Evolutionary conservation across 35 echinoderm and acorn worm species (phyloP).

Genomic region (Heliocidaris erythrogramma): DNA sequence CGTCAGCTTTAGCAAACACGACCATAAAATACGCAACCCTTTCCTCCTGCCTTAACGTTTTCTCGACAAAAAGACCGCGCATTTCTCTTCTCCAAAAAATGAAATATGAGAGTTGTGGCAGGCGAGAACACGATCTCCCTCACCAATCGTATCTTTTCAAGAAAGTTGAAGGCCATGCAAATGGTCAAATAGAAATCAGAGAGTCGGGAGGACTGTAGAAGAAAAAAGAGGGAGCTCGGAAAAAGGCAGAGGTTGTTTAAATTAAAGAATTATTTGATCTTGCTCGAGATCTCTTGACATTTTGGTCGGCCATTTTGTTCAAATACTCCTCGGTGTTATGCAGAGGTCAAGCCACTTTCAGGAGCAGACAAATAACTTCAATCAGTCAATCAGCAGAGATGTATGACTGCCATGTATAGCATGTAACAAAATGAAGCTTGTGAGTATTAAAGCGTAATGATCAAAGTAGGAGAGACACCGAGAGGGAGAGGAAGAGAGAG

Average conservation of each 20-base stretch:
- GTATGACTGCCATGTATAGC: not conserved
- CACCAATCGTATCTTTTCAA: constrained; percentile 51
- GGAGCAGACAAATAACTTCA: constrained; percentile 30
- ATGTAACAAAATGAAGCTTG: constrained; percentile 1
- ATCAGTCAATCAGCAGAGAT: constrained; percentile 15
- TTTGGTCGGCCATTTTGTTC: constrained; percentile 51
- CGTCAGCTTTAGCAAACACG: constrained; percentile 46
- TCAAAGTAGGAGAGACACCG: not conserved
- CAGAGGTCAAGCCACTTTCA: constrained; percentile 44
- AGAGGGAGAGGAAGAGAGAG: not conserved
- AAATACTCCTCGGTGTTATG: constrained; percentile 52
- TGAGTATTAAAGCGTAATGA: not conserved
- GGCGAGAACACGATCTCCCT: constrained; percentile 43
- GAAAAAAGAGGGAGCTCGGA: not conserved
- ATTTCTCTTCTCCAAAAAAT: constrained; percentile 36
- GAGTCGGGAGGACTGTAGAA: constrained; percentile 12
- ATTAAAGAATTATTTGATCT: constrained; percentile 57
- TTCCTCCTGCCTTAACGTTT: constrained; percentile 7
- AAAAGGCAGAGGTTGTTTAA: constrained; percentile 52
- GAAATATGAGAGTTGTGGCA: constrained; percentile 42
- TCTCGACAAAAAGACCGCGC: constrained; percentile 41
- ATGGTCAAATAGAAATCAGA: constrained; percentile 44
- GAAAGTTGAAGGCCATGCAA: constrained; percentile 54
- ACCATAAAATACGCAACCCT: constrained; percentile 44
- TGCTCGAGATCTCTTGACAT: constrained; percentile 52